Percentiles rank a stretch among this genome's conserved stretches.
These are phyloP conservation scores for Himalopsyche japonica DNA, from an alignment of 2,888 invertebrate species.

Conservation along the genomic window DNA sequence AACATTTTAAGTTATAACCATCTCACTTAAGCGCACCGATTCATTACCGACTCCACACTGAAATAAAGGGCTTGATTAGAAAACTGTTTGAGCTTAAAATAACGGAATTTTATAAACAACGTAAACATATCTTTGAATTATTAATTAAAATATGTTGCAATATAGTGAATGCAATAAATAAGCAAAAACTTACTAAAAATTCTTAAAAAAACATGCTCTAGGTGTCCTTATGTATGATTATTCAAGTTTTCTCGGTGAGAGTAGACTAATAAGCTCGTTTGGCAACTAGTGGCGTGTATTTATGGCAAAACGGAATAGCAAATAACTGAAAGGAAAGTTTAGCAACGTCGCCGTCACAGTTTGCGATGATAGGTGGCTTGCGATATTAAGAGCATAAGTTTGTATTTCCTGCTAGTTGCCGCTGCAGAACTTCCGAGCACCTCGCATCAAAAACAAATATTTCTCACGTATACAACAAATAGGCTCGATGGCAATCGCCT, in stretches of 20 bases:
- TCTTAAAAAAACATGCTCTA: no score
- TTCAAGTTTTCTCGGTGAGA: background rate
- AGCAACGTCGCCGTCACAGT: constrained; percentile 27
- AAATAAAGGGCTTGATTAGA: no score
- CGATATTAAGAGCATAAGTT: constrained; percentile 37
- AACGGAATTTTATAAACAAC: no score
- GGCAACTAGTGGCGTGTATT: constrained; percentile 10
- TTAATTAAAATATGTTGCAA: no score
- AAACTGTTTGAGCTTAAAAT: no score
- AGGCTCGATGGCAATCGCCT: background rate
- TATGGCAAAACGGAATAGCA: constrained; percentile 14
- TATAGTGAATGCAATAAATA: no score
- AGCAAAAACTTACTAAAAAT: no score
- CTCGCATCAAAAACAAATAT: background rate
- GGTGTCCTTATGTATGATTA: background rate
- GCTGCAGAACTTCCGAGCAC: constrained; percentile 3
- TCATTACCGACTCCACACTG: no score
- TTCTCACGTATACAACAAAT: background rate
- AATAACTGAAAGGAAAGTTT: constrained; percentile 32
- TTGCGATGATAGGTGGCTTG: constrained; percentile 35
- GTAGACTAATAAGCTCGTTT: constrained; percentile 12
- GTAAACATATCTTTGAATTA: no score
- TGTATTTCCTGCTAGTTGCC: constrained; percentile 24
- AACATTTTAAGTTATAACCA: no score
- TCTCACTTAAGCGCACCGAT: no score